Conservation (phyloP, 2,888 invertebrate species). For the Nymphalis polychloros region DNA sequence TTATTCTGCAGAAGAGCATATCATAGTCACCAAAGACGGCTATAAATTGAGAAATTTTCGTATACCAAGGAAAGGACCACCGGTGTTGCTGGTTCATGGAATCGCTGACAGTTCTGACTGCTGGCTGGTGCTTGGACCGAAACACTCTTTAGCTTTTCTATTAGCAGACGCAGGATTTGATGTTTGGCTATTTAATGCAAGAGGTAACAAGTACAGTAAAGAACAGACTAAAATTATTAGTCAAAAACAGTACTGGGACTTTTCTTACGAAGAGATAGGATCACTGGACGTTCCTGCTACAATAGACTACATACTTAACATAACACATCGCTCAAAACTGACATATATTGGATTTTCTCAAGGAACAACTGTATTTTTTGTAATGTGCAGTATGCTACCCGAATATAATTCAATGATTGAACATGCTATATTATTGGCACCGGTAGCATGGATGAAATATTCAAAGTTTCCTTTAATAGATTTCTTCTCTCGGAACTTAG, state of each 20-base stretch:
- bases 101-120: slow-evolving; percentile 71
- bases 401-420: slow-evolving; percentile 67
- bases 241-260: slow-evolving; percentile 63
- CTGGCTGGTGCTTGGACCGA: slow-evolving; percentile 67
- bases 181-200: slow-evolving; percentile 68
- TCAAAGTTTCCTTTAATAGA: slow-evolving; percentile 58
- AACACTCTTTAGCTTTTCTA: slow-evolving; percentile 60
- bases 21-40: slow-evolving; percentile 63
- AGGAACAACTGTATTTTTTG: slow-evolving; percentile 67
- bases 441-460: slow-evolving; percentile 61
- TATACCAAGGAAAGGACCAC: slow-evolving; percentile 61
- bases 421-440: slow-evolving; percentile 66
- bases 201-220: slow-evolving; percentile 72
- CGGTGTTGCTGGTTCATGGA: slow-evolving; percentile 67
- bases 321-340: slow-evolving; percentile 51
- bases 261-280: slow-evolving; percentile 72
- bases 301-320: slow-evolving; percentile 61
- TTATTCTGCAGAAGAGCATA: slow-evolving; percentile 54
- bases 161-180: slow-evolving; percentile 64
- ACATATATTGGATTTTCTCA: slow-evolving; percentile 73
- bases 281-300: slow-evolving; percentile 64
- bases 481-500: slow-evolving; percentile 51
- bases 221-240: slow-evolving; percentile 53
- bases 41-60: slow-evolving; percentile 61
- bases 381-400: slow-evolving; percentile 63